These are phyloP conservation scores for Alectura lathami DNA, from an alignment of 2,113 vertebrate species.

Conservation along the genomic window DNA sequence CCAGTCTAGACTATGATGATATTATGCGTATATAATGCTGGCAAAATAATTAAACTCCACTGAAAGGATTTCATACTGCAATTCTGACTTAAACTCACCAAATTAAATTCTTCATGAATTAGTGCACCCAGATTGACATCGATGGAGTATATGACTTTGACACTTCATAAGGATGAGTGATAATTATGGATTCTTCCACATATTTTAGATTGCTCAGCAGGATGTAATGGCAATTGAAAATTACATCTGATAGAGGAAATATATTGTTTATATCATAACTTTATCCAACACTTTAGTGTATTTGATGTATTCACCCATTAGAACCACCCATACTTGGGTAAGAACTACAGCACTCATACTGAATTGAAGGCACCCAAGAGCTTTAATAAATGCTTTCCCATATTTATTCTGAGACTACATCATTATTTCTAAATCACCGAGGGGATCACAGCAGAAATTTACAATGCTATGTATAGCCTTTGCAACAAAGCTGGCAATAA, in stretches of 20 bases:
- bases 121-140: background rate
- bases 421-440: background rate
- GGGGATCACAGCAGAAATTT: background rate
- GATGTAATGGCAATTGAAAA: background rate
- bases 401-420: background rate
- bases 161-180: background rate
- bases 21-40: background rate
- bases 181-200: background rate
- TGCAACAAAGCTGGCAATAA: background rate
- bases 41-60: conserved; percentile 10
- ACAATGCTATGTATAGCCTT: background rate
- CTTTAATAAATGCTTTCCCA: background rate
- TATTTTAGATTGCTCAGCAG: conserved; percentile 10
- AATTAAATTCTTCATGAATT: conserved; percentile 38
- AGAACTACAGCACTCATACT: background rate
- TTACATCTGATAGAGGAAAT: background rate
- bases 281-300: background rate
- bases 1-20: background rate
- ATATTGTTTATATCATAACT: background rate
- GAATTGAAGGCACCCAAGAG: background rate
- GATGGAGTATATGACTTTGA: background rate
- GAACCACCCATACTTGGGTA: background rate
- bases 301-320: background rate
- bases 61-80: background rate
- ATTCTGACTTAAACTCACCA: background rate